A percentile compares a stretch with the other conserved stretches of the same genome.
These are phyloP conservation scores for Drosophila jambulina DNA, from an alignment of 1,140 invertebrate species.

Conservation along the genomic window DNA sequence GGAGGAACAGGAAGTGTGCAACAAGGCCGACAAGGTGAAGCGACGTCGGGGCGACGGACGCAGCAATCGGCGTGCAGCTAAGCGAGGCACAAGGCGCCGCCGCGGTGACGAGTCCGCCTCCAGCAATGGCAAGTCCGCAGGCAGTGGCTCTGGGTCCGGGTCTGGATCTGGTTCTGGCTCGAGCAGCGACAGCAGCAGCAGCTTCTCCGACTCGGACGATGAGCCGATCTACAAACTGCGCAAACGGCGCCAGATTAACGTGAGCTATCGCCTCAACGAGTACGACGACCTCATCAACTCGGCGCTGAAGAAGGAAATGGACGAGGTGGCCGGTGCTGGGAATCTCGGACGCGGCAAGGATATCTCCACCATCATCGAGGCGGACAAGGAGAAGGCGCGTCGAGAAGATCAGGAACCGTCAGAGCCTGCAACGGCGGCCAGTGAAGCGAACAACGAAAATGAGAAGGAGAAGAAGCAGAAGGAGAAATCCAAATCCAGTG, in stretches of 20 bases:
- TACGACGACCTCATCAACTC: slow-evolving; percentile 97
- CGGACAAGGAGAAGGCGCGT: slow-evolving; percentile 88
- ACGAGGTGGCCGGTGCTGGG: slow-evolving; percentile 90
- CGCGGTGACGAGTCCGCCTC: slow-evolving; percentile 35
- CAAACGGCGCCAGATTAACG: slow-evolving; percentile 90
- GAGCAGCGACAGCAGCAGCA: slow-evolving; percentile 80
- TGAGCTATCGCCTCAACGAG: slow-evolving; percentile 95
- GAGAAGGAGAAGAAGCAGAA: slow-evolving; percentile 79
- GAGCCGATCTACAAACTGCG: slow-evolving; percentile 93
- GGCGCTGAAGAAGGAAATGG: slow-evolving; percentile 93
- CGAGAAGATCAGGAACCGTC: slow-evolving; percentile 64
- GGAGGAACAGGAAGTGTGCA: slow-evolving; percentile 38
- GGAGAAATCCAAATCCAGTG: slow-evolving; percentile 30
- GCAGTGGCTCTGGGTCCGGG: slow-evolving; percentile 16
- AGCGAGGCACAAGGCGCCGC: slow-evolving; percentile 68
- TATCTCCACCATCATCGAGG: slow-evolving; percentile 94
- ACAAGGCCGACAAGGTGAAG: slow-evolving; percentile 63
- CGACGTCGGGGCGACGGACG: slow-evolving; percentile 75
- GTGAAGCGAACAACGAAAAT: slow-evolving; percentile 72
- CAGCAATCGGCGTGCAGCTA: slow-evolving; percentile 64
- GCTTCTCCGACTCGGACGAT: slow-evolving; percentile 87
- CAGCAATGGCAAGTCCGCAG: slow-evolving; percentile 46
- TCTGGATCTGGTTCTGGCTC: slow-evolving; percentile 28
- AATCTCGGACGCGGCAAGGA: slow-evolving; percentile 95
- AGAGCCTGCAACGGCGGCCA: slow-evolving; percentile 34